These are phyloP conservation scores for Orbicella faveolata DNA, from an alignment of 64 coral and sea anemone genomes.

Conservation along the genomic window DNA sequence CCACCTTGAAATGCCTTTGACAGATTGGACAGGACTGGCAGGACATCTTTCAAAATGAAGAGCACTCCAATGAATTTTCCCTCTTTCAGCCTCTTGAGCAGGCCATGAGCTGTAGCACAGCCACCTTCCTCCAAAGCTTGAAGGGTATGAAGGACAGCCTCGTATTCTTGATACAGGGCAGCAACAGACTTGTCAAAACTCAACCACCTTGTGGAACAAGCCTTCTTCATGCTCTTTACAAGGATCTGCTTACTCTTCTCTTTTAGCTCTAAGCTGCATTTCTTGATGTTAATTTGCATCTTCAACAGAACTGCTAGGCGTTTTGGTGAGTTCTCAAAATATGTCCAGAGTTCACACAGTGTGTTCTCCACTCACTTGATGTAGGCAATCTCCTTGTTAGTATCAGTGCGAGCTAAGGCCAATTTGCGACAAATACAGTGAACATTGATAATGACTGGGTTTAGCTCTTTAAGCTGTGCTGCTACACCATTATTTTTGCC, in stretches of 20 bases:
- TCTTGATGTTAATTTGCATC: constrained; percentile 40
- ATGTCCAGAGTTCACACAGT: constrained; percentile 5
- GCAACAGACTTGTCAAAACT: constrained; percentile 51
- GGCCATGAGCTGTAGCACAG: constrained; percentile 63
- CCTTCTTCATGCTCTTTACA: constrained; percentile 19
- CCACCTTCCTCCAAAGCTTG: constrained; percentile 25
- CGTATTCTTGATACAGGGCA: constrained; percentile 23
- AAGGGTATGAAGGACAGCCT: constrained; percentile 20
- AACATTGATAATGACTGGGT: constrained; percentile 23
- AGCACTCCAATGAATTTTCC: constrained; percentile 41
- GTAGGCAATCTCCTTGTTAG: constrained; percentile 26
- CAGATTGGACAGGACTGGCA: constrained; percentile 42
- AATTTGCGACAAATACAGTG: constrained; percentile 38
- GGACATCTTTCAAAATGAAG: not conserved
- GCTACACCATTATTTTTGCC: constrained; percentile 36
- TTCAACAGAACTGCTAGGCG: constrained; percentile 30
- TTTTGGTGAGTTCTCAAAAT: constrained; percentile 47
- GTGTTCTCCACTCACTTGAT: constrained; percentile 11
- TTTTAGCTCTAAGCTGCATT: constrained; percentile 18
- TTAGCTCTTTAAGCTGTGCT: constrained; percentile 18
- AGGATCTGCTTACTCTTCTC: constrained; percentile 33
- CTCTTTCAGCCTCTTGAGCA: constrained; percentile 39
- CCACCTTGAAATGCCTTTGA: constrained; percentile 67
- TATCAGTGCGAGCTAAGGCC: constrained; percentile 33
- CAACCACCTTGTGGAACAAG: constrained; percentile 45